Evolutionary conservation across 2,888 invertebrate species (phyloP), one percentile per base, ranked within the genome.

Genomic region (Ganaspis brasiliensis): DNA sequence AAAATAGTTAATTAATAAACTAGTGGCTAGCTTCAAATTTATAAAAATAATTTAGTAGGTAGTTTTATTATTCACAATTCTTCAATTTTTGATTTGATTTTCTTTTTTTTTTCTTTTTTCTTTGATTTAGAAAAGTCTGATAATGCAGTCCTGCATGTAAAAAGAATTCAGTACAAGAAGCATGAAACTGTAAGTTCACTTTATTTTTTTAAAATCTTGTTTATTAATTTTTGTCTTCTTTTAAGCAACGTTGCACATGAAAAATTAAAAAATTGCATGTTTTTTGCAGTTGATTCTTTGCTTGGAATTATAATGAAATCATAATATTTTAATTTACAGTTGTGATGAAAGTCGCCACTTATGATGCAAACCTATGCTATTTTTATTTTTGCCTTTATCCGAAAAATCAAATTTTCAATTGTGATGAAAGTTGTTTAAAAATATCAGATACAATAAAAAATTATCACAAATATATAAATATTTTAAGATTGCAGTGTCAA

Each of bases 91-190:
- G 45, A 40, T 2, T 52, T 1, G 40, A 63, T 63, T 12, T 24
- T 63, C 12, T n/a, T 40, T 8, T 10, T 35, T 24, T 21, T 12
- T 40, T 40, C 21, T 40, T 5, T 19, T 67, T 24, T 67, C n/a
- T 21, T 67, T 26, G 21, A 14, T 67, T 40, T 14, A 21, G 19
- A 45, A 45, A 67, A 45, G 24, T 37, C 40, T 45, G 24, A 67
- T 40, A 67, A 67, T 67, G 67, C n/a, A n/a, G 40, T n/a, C 21
- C 24, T 45, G 67, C 67, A 67, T 67, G 26, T 67, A 14, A 49
- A 37, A 63, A 63, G 1, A 63, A 63, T 61, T 31, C 35, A 35
- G 40, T 63, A 67, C 67, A 67, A 45, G 40, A 40, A 67, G 45
- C 24, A 67, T 67, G 67, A 10, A 67, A n/a, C 45, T 12, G 67